These are phyloP conservation scores for Ecliptopera silaceata DNA, from an alignment of 2,888 invertebrate species.

Conservation along the genomic window DNA sequence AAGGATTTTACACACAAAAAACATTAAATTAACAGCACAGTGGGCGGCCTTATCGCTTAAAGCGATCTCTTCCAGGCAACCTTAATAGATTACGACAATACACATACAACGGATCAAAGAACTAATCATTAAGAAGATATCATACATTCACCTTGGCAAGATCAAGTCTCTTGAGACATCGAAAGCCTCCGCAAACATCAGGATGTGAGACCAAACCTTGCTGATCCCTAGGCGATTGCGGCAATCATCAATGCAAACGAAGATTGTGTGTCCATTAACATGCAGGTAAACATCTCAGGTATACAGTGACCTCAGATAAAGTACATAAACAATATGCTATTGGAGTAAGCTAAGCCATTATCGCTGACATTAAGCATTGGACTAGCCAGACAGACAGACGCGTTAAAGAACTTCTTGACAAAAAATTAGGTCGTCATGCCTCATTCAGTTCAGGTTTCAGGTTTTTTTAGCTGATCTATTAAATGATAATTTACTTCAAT, in stretches of 20 bases:
- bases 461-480: too few species aligned
- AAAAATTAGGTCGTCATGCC: too few species aligned
- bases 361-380: not conserved
- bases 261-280: slow-evolving; percentile 36
- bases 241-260: slow-evolving; percentile 33
- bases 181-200: slow-evolving; percentile 13
- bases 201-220: slow-evolving; percentile 19
- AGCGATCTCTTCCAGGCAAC: too few species aligned
- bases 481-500: too few species aligned
- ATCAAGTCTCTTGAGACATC: slow-evolving; percentile 6
- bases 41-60: too few species aligned
- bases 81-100: too few species aligned
- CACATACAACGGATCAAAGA: too few species aligned
- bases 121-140: too few species aligned
- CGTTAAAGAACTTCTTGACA: not conserved
- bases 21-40: too few species aligned
- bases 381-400: not conserved
- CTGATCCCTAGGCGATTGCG: slow-evolving; percentile 30
- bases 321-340: not conserved
- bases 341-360: not conserved
- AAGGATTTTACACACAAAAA: too few species aligned
- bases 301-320: slow-evolving; percentile 26
- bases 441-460: too few species aligned
- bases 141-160: not conserved
- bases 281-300: slow-evolving; percentile 35